A percentile compares a stretch with the other conserved stretches of the same genome.
These are phyloP conservation scores for Piprites chloris DNA, from an alignment of 2,113 vertebrate genomes.

Conservation along the genomic window DNA sequence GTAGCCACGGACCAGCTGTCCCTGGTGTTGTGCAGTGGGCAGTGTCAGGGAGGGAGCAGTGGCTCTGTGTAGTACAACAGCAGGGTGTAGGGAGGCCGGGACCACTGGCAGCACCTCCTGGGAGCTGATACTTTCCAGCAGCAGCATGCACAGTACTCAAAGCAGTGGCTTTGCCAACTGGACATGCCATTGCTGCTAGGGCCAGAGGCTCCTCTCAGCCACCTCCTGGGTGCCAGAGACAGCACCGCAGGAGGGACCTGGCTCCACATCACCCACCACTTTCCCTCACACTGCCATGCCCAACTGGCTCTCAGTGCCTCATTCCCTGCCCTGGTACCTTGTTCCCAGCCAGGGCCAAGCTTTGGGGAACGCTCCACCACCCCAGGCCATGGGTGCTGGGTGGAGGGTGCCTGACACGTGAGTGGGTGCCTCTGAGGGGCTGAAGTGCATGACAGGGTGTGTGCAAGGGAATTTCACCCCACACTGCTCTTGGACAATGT, in stretches of 20 bases:
- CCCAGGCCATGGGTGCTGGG: rapidly evolving
- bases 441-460: rapidly evolving
- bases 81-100: rapidly evolving
- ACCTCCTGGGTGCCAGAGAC: neutral
- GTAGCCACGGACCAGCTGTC: neutral
- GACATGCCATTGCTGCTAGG: rapidly evolving
- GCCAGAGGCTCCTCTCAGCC: neutral
- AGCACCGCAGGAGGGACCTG: rapidly evolving
- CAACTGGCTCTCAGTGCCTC: rapidly evolving
- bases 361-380: rapidly evolving
- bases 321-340: neutral
- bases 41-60: neutral
- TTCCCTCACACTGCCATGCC: neutral
- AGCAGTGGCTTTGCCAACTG: rapidly evolving
- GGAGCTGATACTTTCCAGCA: neutral
- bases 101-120: rapidly evolving
- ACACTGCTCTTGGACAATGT: rapidly evolving
- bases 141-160: rapidly evolving
- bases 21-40: rapidly evolving
- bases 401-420: rapidly evolving
- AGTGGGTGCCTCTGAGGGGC: neutral
- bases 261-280: neutral
- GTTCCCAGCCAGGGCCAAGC: too few relatives aligned
- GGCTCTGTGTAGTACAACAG: too few relatives aligned
- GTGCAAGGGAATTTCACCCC: neutral